phyloP scores from a whole-genome alignment of 2,888 invertebrate genomes.

The Neoitamus cyanurus region DNA sequence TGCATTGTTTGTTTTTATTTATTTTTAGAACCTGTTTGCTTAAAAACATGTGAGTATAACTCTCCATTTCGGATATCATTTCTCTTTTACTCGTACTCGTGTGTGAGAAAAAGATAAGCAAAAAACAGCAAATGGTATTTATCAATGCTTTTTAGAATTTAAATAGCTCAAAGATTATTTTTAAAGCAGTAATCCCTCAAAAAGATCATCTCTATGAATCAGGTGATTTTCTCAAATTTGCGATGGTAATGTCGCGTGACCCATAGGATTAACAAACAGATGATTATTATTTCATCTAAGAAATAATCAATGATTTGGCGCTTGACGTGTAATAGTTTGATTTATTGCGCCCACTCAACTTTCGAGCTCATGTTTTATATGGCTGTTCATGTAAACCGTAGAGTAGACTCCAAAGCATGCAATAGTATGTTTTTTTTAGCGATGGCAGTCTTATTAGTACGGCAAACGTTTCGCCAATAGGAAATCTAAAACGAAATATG shows the following conservation, averaged over 20 bases:
- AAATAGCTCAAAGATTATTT: neutral
- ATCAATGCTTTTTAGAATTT: neutral
- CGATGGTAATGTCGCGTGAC: neutral
- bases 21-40: neutral
- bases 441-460: neutral
- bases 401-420: neutral
- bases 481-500: neutral
- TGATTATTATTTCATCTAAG: neutral
- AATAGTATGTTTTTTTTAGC: neutral
- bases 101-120: neutral
- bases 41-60: neutral
- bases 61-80: neutral
- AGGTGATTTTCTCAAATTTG: neutral
- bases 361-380: neutral
- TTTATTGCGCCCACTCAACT: neutral
- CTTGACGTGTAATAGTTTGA: neutral
- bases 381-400: neutral
- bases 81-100: neutral
- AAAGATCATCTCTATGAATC: neutral
- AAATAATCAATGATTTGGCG: neutral
- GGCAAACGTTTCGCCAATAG: neutral
- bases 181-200: neutral
- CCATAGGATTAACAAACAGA: neutral
- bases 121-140: neutral
- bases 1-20: neutral